phyloP scores from a whole-genome alignment of 2,888 invertebrate genomes.

The Ectemnius lituratus region DNA sequence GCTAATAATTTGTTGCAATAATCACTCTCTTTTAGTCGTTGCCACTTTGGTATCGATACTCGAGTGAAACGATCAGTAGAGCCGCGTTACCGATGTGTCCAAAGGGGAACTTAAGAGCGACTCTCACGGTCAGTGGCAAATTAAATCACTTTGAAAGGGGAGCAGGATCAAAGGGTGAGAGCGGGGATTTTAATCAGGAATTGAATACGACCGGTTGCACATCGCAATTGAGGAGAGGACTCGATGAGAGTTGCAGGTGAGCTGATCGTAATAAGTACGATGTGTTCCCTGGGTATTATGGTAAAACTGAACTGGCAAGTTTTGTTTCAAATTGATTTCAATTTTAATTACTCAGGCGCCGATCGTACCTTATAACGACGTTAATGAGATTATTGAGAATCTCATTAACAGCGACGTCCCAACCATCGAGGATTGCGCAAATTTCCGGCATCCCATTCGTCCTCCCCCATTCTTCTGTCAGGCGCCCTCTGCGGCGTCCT shows the following conservation, averaged over 20 bases:
- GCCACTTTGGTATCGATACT: too few species aligned
- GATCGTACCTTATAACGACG: conserved; percentile 22
- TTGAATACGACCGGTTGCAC: conserved; percentile 11
- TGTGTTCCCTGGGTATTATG: background rate
- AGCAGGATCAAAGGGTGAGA: background rate
- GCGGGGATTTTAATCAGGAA: conserved; percentile 2
- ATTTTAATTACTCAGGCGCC: conserved; percentile 36
- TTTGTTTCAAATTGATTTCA: conserved; percentile 31
- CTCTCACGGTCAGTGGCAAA: background rate
- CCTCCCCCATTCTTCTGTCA: too few species aligned
- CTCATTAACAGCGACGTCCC: conserved; percentile 29
- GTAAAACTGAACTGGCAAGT: background rate
- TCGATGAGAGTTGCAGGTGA: background rate
- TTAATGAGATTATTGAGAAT: conserved; percentile 39
- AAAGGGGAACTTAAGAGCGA: too few species aligned
- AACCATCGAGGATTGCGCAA: conserved; percentile 2
- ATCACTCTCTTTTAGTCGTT: too few species aligned
- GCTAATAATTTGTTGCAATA: too few species aligned
- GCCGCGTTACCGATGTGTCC: too few species aligned
- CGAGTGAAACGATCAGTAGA: too few species aligned
- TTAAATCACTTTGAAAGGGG: background rate
- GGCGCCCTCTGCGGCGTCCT: too few species aligned
- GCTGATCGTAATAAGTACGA: background rate
- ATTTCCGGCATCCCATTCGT: too few species aligned
- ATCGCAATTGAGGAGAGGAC: background rate